Evolutionary conservation across 2,113 vertebrate species (phyloP), one percentile per base, ranked within the genome.

Genomic region (Ictidomys tridecemlineatus): DNA sequence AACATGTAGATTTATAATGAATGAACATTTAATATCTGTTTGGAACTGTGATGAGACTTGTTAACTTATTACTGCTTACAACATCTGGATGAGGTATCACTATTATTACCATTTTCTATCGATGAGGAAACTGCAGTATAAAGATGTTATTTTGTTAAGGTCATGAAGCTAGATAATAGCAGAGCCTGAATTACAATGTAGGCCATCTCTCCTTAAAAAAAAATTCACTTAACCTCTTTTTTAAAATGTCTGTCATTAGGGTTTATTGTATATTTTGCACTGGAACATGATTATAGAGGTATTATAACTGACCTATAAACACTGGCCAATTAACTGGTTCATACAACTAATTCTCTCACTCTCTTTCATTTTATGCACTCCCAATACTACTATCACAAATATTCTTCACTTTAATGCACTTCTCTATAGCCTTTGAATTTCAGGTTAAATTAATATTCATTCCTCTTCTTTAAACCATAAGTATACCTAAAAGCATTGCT

Each of bases 321-420:
- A 39, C 24, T 69, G 28, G 6, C 53, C 48, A 88, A 88, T 72
- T 82, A 14, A 72, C 37, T 85, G 65, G 3, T 34, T 65, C 11
- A n/a, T 89, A 20, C 24, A 73, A 37, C 16, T 61, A 12, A 4
- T 17, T 56, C 34, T 74, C 73, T 32, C 28, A 37, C 13, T 70
- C 18, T n/a, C 9, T 96, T 80, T 32, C 5, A 30, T 93, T 92
- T 91, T 87, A 89, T 89, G 67, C 56, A 12, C 45, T 76, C 39
- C 32, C n/a, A 67, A 67, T 2, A 28, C 61, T 2, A 28, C 61
- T 18, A 80, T 39, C 61, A 39, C 8, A 28, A 45, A 4, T 45
- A 24, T 30, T 84, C 5, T 86, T 85, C 48, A 58, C 14, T 80
- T 69, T 42, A 89, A 26, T 74, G 65, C 1, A 69, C 34, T 79